Evolutionary conservation across 1,140 invertebrate genomes (phyloP).

Genomic region (Drosophila oshimai): DNA sequence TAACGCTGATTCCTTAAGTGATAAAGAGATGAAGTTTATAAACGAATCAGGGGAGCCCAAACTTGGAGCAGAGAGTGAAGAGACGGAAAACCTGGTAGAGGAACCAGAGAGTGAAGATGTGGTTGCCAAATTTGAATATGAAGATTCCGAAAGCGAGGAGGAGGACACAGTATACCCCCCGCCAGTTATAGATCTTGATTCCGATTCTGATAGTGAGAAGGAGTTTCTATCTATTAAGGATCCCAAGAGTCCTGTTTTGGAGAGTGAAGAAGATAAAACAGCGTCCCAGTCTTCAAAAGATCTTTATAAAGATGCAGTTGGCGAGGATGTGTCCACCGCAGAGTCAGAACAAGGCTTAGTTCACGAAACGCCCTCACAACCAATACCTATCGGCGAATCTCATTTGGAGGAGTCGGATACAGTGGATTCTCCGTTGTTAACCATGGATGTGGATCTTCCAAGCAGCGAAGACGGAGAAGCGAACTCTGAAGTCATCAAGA

Average conservation of each 20-base stretch:
- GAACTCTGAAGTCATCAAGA: constrained; percentile 24
- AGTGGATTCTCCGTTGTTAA: constrained; percentile 27
- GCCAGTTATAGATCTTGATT: constrained; percentile 14
- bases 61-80: neutral
- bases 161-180: neutral
- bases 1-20: neutral
- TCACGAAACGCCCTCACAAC: neutral
- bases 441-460: constrained; percentile 36
- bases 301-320: neutral
- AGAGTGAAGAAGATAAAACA: neutral
- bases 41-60: neutral
- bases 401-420: constrained; percentile 13
- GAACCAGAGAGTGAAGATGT: neutral
- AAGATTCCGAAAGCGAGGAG: neutral
- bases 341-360: neutral
- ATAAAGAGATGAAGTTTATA: neutral
- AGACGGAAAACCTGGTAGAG: neutral
- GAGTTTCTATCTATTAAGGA: constrained; percentile 16
- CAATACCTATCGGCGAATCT: neutral
- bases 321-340: neutral
- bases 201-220: neutral
- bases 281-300: neutral
- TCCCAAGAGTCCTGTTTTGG: neutral
- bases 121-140: neutral
- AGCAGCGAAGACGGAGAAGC: neutral